Percentiles rank a stretch among this genome's conserved stretches.
phyloP scores from a whole-genome alignment of 2,113 vertebrate species.

The Neogale vison region DNA sequence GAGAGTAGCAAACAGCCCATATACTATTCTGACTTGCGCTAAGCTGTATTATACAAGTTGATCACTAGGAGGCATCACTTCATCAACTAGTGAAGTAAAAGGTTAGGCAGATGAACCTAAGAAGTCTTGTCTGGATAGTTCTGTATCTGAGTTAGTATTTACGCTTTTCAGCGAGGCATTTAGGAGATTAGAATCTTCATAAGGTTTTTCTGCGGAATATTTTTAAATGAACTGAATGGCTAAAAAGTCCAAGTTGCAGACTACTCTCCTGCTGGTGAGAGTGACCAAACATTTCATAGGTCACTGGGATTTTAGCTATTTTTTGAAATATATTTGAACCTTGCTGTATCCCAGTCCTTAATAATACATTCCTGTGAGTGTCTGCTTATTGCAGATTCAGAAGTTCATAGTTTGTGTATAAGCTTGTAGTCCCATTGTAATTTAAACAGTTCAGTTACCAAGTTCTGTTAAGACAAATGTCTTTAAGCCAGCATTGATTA shows the following conservation, averaged over 20 bases:
- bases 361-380: background rate
- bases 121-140: background rate
- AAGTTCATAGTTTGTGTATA: background rate
- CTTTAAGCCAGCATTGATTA: background rate
- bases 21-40: background rate
- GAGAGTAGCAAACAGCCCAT: background rate
- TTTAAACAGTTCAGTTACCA: background rate
- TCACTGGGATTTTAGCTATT: background rate
- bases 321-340: background rate
- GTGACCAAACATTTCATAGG: background rate
- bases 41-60: constrained; percentile 59
- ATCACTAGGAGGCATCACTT: constrained; percentile 80
- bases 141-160: background rate
- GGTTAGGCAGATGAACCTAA: background rate
- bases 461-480: background rate
- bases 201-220: background rate
- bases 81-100: background rate
- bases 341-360: background rate
- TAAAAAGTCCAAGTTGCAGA: background rate
- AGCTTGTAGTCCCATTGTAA: background rate
- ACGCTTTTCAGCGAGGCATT: background rate
- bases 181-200: background rate
- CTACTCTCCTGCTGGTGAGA: background rate
- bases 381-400: background rate
- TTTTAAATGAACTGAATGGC: background rate